Conservation (phyloP, 2,113 vertebrate species). For the Tragelaphus buxtoni region DNA sequence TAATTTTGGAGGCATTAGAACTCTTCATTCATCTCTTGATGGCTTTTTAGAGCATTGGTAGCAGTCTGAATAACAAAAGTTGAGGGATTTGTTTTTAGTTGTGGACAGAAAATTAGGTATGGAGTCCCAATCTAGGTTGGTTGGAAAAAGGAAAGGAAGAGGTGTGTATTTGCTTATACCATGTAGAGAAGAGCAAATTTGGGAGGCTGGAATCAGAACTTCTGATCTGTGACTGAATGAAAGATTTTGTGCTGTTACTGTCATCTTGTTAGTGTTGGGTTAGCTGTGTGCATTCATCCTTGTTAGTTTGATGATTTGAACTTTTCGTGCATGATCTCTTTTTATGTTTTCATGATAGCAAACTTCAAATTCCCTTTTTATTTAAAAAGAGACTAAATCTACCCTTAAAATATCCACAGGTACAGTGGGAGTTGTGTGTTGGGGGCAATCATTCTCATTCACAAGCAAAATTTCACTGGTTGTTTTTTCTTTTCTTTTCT, state of each 20-base stretch:
- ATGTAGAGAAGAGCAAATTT: not conserved
- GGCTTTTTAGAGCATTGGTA: not conserved
- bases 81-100: slow-evolving; percentile 18
- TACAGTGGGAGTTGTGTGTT: slow-evolving; percentile 59
- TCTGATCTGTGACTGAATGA: not conserved
- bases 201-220: not conserved
- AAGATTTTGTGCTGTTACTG: not conserved
- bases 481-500: slow-evolving; percentile 75
- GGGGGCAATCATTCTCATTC: slow-evolving; percentile 55
- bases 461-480: slow-evolving; percentile 76
- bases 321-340: not conserved
- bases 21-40: not conserved
- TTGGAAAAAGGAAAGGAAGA: not conserved
- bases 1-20: not conserved
- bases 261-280: not conserved
- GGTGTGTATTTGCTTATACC: not conserved
- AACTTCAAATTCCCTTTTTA: slow-evolving; percentile 42
- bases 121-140: not conserved
- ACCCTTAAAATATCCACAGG: slow-evolving; percentile 79
- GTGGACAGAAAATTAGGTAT: not conserved
- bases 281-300: not conserved
- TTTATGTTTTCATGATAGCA: slow-evolving; percentile 44
- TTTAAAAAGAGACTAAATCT: slow-evolving; percentile 53
- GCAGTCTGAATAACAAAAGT: not conserved
- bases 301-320: not conserved